A percentile compares a stretch with the other conserved stretches of the same genome.
Conservation (phyloP, 2,113 vertebrate species). For the Colaptes auratus region DNA sequence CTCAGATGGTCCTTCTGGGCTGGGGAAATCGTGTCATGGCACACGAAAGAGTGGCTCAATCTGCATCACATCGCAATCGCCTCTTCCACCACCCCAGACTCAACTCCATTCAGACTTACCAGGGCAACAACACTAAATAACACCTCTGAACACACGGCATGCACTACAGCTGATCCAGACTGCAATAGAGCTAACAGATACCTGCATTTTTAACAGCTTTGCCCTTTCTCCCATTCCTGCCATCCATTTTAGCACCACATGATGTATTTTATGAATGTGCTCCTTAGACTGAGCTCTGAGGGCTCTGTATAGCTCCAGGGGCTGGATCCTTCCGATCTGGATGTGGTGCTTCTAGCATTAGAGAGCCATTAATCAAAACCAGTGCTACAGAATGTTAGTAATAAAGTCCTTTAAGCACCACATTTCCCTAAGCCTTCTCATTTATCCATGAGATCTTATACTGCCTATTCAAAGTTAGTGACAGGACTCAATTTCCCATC, state of each 20-base stretch:
- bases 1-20: not conserved
- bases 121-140: not conserved
- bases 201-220: not conserved
- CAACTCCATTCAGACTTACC: not conserved
- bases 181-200: not conserved
- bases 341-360: not conserved
- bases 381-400: not conserved
- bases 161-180: not conserved
- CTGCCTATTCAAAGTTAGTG: not conserved
- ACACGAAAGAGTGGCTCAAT: not conserved
- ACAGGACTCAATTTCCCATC: not conserved
- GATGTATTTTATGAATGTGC: not conserved
- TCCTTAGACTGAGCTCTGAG: not conserved
- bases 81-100: not conserved
- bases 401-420: not conserved
- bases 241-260: not conserved
- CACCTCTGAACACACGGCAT: not conserved
- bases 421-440: conserved; percentile 1
- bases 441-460: not conserved
- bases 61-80: not conserved
- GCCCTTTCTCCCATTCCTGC: not conserved
- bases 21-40: not conserved
- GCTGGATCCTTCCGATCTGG: not conserved
- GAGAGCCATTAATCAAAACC: not conserved
- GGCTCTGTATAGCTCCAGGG: not conserved